phyloP scores from a whole-genome alignment of 2,797 vertebrate species.

The Siniperca scherzeri region DNA sequence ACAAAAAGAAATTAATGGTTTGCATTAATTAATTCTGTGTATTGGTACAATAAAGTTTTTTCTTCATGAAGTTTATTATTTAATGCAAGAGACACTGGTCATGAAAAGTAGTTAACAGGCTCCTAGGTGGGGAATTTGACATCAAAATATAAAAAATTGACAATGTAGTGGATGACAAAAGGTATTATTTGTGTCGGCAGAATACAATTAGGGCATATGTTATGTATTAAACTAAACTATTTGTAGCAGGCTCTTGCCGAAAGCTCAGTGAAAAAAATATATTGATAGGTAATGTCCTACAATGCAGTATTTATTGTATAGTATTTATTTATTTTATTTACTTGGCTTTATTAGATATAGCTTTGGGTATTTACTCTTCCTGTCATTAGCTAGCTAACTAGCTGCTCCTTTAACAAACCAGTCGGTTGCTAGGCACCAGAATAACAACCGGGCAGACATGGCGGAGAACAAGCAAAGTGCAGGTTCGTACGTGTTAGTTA shows the following conservation, averaged over 20 bases:
- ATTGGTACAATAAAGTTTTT: neutral
- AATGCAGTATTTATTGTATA: neutral
- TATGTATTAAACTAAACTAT: too few species aligned
- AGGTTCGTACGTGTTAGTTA: conserved; percentile 60
- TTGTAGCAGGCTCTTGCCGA: too few species aligned
- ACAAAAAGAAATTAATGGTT: neutral
- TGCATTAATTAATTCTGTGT: neutral
- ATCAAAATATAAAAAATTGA: neutral
- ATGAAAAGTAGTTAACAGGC: too few species aligned
- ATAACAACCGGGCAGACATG: conserved; percentile 61
- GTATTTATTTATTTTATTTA: neutral
- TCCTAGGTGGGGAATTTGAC: neutral
- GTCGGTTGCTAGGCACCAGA: conserved; percentile 75
- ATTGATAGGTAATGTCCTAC: neutral
- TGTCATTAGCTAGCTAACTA: neutral
- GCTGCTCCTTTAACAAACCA: neutral
- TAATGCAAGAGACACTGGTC: neutral
- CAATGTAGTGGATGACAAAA: neutral
- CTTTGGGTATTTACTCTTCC: neutral
- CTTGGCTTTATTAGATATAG: neutral
- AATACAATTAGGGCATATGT: neutral
- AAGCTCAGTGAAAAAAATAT: neutral
- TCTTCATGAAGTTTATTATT: neutral
- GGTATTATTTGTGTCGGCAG: neutral
- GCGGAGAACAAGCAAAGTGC: conserved; percentile 59